These are phyloP conservation scores for Nilaparvata lugens DNA, from an alignment of 1,140 invertebrate genomes.

Conservation along the genomic window DNA sequence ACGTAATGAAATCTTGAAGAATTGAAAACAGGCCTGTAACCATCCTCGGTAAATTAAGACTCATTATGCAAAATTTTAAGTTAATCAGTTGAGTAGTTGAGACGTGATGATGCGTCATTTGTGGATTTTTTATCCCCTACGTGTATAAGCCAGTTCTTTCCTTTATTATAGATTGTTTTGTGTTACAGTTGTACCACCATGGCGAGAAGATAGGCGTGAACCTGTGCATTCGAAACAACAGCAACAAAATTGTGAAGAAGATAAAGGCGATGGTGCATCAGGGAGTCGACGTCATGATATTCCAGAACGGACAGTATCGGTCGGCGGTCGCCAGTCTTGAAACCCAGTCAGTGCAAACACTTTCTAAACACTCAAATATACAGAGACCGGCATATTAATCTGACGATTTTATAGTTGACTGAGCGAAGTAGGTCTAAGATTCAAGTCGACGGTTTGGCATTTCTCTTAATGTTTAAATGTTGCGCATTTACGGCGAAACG, in stretches of 20 bases:
- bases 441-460: too few species aligned
- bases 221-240: constrained; percentile 92
- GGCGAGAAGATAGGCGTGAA: constrained; percentile 90
- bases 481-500: too few species aligned
- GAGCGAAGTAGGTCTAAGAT: too few species aligned
- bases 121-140: too few species aligned
- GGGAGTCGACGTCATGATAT: constrained; percentile 94
- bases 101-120: not conserved
- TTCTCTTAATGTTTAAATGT: too few species aligned
- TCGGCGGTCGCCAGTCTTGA: constrained; percentile 88
- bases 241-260: constrained; percentile 98
- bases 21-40: too few species aligned
- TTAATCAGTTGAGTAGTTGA: not conserved
- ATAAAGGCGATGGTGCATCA: constrained; percentile 88
- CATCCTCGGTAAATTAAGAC: too few species aligned
- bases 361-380: too few species aligned
- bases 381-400: too few species aligned
- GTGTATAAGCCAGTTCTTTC: too few species aligned
- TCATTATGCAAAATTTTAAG: too few species aligned
- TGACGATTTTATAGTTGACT: too few species aligned
- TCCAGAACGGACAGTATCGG: constrained; percentile 97
- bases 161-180: not conserved
- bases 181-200: constrained; percentile 83
- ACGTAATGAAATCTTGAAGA: not conserved
- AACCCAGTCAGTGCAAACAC: constrained; percentile 71